Percentiles rank a stretch among this genome's conserved stretches.
These are phyloP conservation scores for Podilymbus podiceps DNA, from an alignment of 2,113 vertebrate genomes.

Conservation along the genomic window DNA sequence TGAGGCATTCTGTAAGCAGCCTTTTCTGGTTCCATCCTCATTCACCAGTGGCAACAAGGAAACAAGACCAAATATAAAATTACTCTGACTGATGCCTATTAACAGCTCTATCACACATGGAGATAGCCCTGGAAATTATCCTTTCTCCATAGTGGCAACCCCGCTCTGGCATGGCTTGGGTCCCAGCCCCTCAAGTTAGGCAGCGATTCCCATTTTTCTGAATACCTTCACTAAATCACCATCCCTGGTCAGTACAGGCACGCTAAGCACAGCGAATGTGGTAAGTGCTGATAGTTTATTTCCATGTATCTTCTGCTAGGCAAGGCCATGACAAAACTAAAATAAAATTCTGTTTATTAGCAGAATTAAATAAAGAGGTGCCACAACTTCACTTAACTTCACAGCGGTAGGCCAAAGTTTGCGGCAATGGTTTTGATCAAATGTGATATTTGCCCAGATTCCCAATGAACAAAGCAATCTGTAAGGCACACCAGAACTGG, in stretches of 20 bases:
- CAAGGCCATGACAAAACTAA: not conserved
- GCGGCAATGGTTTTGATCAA: not conserved
- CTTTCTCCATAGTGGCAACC: not conserved
- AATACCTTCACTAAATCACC: not conserved
- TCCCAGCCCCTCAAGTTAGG: not conserved
- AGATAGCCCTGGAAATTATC: not conserved
- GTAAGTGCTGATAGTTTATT: not conserved
- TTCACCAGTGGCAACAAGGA: not conserved
- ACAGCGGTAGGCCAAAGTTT: not conserved
- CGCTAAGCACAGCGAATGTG: not conserved
- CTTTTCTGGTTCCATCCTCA: not conserved
- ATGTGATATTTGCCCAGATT: not conserved
- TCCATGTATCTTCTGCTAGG: not conserved
- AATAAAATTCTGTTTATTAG: not conserved
- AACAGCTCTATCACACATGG: not conserved
- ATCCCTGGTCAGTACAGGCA: not conserved
- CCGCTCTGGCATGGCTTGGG: not conserved
- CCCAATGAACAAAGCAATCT: not conserved
- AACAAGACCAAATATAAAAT: not conserved
- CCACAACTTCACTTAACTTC: not conserved
- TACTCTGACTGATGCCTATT: not conserved
- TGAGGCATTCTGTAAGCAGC: not conserved
- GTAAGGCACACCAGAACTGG: not conserved
- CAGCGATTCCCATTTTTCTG: not conserved
- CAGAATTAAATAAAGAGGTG: not conserved